phyloP scores from a whole-genome alignment of 1,140 invertebrate species.

The Leptinotarsa lineolata region DNA sequence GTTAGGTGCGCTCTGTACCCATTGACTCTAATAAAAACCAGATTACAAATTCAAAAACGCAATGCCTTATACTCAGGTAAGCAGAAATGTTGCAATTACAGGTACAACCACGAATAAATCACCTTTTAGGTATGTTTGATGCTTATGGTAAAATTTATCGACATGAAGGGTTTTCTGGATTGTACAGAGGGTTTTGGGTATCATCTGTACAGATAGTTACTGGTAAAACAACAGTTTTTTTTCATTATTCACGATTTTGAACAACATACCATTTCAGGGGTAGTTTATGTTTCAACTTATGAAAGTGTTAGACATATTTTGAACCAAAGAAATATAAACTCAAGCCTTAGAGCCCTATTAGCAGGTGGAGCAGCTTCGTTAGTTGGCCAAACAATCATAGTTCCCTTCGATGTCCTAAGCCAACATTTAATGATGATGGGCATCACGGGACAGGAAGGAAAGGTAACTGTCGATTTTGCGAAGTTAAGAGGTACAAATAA shows the following conservation, averaged over 20 bases:
- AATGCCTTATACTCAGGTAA: constrained; percentile 81
- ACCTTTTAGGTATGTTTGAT: constrained; percentile 77
- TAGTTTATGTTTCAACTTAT: constrained; percentile 95
- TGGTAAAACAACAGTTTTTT: constrained; percentile 41
- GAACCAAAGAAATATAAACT: constrained; percentile 66
- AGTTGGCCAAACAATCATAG: constrained; percentile 93
- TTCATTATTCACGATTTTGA: background rate
- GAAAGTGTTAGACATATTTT: constrained; percentile 88
- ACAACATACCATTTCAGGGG: constrained; percentile 63
- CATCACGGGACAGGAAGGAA: constrained; percentile 44
- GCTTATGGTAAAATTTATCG: constrained; percentile 87
- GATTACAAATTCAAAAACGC: constrained; percentile 87
- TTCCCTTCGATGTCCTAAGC: constrained; percentile 94
- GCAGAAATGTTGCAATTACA: constrained; percentile 12
- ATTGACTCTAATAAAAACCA: constrained; percentile 94
- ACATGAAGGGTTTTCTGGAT: constrained; percentile 82
- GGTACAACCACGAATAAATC: too few species aligned
- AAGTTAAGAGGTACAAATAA: background rate
- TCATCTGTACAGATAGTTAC: constrained; percentile 75
- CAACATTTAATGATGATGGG: constrained; percentile 97
- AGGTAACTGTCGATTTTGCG: constrained; percentile 28
- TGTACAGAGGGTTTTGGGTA: constrained; percentile 96
- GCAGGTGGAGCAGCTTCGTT: constrained; percentile 88
- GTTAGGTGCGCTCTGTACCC: constrained; percentile 92
- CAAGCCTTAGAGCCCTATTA: constrained; percentile 71